Conservation (phyloP, 2,113 vertebrate species). For the Hucho hucho region DNA sequence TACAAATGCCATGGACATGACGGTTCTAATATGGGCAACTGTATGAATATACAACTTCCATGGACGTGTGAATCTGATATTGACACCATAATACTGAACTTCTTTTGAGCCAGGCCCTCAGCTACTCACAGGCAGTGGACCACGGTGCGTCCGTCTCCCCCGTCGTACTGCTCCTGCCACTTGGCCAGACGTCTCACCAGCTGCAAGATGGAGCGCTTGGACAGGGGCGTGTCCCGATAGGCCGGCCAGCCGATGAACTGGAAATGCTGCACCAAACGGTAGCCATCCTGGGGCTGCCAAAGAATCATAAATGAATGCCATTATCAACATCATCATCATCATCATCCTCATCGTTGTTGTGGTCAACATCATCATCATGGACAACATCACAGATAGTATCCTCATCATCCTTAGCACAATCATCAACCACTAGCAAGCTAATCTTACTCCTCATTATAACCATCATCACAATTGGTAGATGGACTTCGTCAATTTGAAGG, state of each 20-base stretch:
- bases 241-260: slow-evolving; percentile 98
- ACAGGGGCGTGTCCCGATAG: slow-evolving; percentile 92
- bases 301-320: neutral
- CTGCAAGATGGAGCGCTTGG: slow-evolving; percentile 93
- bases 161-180: slow-evolving; percentile 97
- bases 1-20: too few species aligned
- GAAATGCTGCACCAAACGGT: slow-evolving; percentile 95
- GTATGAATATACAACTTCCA: too few species aligned
- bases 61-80: too few species aligned
- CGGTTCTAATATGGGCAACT: too few species aligned
- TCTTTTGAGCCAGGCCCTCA: neutral
- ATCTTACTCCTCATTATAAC: neutral
- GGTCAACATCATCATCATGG: neutral
- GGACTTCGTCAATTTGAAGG: neutral
- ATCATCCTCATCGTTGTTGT: neutral
- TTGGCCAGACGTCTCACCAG: slow-evolving; percentile 89
- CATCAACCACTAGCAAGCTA: neutral
- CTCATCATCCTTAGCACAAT: neutral
- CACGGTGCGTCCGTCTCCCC: slow-evolving; percentile 90
- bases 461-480: neutral
- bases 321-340: neutral
- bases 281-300: slow-evolving; percentile 91
- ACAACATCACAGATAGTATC: neutral
- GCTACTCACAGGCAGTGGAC: slow-evolving; percentile 96
- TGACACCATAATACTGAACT: neutral